Evolutionary conservation across 1,140 invertebrate genomes (phyloP).

Genomic region (Ephestia elutella): DNA sequence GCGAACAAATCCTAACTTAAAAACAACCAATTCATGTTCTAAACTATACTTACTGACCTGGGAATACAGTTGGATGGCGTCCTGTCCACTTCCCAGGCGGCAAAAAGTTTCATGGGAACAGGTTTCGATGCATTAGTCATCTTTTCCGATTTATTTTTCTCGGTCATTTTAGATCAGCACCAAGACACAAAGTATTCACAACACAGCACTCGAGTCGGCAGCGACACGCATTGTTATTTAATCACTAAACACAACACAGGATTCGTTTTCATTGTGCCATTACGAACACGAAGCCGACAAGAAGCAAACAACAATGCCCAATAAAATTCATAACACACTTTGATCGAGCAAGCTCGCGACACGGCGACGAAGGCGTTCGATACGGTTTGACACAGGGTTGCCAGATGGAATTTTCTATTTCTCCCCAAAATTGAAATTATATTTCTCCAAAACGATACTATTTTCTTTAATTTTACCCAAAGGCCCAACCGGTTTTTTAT

Average conservation of each 20-base stretch:
- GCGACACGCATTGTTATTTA: constrained; percentile 59
- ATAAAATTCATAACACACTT: constrained; percentile 38
- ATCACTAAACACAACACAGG: constrained; percentile 60
- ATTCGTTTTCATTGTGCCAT: constrained; percentile 48
- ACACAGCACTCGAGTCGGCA: constrained; percentile 50
- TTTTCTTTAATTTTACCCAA: too few relatives aligned
- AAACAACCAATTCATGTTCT: neutral
- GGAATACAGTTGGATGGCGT: constrained; percentile 97
- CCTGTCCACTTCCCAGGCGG: constrained; percentile 97
- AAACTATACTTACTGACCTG: constrained; percentile 77
- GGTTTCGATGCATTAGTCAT: constrained; percentile 81
- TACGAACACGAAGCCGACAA: constrained; percentile 33
- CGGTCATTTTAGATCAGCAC: constrained; percentile 69
- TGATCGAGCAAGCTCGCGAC: constrained; percentile 24
- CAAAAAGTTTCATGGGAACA: constrained; percentile 97
- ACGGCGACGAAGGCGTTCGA: constrained; percentile 50
- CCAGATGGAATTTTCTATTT: too few relatives aligned
- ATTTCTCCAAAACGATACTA: too few relatives aligned
- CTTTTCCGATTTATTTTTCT: constrained; percentile 75
- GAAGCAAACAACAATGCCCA: constrained; percentile 47
- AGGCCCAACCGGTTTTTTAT: too few relatives aligned
- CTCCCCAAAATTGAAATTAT: too few relatives aligned
- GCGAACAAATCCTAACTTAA: neutral
- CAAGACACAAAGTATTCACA: constrained; percentile 57
- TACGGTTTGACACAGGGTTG: too few relatives aligned